Evolutionary conservation across 2,113 vertebrate genomes (phyloP).

Genomic region (Rhegmatorhina hoffmannsi): DNA sequence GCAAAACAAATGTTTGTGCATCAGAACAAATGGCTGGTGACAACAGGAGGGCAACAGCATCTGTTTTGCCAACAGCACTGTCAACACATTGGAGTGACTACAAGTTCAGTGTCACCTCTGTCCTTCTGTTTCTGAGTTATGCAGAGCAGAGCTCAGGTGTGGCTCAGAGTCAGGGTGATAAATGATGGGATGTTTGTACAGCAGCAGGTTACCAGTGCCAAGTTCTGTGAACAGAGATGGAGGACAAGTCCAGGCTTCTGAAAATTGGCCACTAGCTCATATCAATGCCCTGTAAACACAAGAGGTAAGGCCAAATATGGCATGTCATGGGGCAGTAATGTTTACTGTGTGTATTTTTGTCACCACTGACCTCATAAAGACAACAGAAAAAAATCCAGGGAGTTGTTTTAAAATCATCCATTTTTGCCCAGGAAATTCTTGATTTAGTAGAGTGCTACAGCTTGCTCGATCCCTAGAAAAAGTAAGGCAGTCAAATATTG

Average conservation of each 20-base stretch:
- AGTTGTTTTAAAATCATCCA: not conserved
- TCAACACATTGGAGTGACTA: not conserved
- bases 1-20: not conserved
- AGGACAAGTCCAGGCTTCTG: not conserved
- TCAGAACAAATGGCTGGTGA: not conserved
- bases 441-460: not conserved
- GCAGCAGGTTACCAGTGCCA: not conserved
- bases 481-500: not conserved
- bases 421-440: not conserved
- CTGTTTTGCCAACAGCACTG: not conserved
- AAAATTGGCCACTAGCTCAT: not conserved
- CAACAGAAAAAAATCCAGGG: not conserved
- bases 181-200: not conserved
- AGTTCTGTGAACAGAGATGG: not conserved
- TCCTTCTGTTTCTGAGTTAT: not conserved
- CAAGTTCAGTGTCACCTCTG: not conserved
- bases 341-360: not conserved
- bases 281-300: not conserved
- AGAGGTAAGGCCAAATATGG: not conserved
- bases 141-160: not conserved
- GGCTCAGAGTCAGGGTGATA: not conserved
- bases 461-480: not conserved
- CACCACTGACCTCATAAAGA: not conserved
- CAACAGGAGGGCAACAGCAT: not conserved
- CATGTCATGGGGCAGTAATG: not conserved